Conservation (phyloP, 2,888 invertebrate genomes). For the Ypsolopha sequella region DNA sequence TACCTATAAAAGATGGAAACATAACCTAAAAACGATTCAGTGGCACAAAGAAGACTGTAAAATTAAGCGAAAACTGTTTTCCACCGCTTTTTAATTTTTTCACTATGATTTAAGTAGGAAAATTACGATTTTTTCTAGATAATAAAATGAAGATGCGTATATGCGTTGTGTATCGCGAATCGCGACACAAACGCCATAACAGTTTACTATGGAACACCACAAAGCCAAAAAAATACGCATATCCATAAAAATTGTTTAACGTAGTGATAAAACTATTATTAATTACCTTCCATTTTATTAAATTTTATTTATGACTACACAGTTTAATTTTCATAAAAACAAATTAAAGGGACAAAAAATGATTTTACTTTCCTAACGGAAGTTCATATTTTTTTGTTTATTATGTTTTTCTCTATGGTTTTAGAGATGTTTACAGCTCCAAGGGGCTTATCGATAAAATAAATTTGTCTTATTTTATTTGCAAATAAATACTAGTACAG, state of each 20-base stretch:
- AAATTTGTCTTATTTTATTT: too few relatives aligned
- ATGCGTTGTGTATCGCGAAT: constrained; percentile 62
- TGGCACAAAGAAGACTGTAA: constrained; percentile 21
- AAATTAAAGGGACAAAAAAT: background rate
- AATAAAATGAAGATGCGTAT: constrained; percentile 26
- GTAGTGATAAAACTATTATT: background rate
- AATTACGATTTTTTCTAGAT: background rate
- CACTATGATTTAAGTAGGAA: background rate
- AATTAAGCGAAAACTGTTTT: constrained; percentile 15
- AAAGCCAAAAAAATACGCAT: background rate
- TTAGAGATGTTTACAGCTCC: background rate
- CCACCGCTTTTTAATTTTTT: background rate
- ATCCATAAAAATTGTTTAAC: background rate
- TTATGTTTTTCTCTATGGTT: background rate
- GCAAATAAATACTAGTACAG: too few relatives aligned
- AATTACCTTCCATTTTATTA: constrained; percentile 3
- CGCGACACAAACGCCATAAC: constrained; percentile 64
- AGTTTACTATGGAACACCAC: constrained; percentile 28
- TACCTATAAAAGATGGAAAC: constrained; percentile 77
- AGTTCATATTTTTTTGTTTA: background rate
- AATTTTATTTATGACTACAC: background rate
- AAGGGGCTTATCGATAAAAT: too few relatives aligned
- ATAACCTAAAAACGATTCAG: constrained; percentile 54
- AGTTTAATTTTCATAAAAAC: background rate
- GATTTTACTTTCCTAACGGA: background rate